Evolutionary conservation across 2,888 invertebrate genomes (phyloP), one percentile per base, ranked within the genome.

Genomic region (Herminia tarsipennalis): DNA sequence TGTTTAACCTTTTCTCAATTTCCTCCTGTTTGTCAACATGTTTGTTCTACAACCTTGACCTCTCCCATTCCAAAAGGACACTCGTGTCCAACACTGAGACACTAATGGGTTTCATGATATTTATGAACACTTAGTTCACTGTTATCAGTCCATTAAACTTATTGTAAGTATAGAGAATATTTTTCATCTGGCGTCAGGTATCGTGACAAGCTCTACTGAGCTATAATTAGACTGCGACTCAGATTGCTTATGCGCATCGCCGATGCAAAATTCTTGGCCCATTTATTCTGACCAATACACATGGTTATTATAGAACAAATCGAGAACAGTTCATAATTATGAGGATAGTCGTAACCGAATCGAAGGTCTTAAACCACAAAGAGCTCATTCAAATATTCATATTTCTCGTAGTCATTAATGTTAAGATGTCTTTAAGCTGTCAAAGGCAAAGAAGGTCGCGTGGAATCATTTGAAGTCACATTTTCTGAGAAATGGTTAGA

Each of bases 151-250:
- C 16, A 22, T 18, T 38, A 29, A 13, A 25, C 9, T 40, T 38
- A 33, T 41, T 34, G 29, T 45, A 36, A 37, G 36, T 44, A 27
- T 44, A 8, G 14, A 14, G 25, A 28, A 35, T 42, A 66, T 66
- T 66, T 70, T 71, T 72, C 62, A 73, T 73, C 63, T 63, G 70
- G 70, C 75, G 58, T 75, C 73, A 72, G 70, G 65, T 78, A 77
- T 41, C 72, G 76, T 66, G 76, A 73, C 76, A 73, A 73, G 71
- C 66, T 57, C 63, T 65, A 70, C 50, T 55, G 61, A 56, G 67
- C 78, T 84, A 84, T 84, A 81, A 83, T 83, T 84, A 83, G 79
- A 80, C 46, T 66, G 63, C 73, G 78, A 70, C 64, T 82, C 82
- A 75, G 75, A 79, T 81, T 76, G 78, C 79, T 73, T 76, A 71